Evolutionary conservation across 1,140 invertebrate species (phyloP).

Genomic region (Drosophila guanche): DNA sequence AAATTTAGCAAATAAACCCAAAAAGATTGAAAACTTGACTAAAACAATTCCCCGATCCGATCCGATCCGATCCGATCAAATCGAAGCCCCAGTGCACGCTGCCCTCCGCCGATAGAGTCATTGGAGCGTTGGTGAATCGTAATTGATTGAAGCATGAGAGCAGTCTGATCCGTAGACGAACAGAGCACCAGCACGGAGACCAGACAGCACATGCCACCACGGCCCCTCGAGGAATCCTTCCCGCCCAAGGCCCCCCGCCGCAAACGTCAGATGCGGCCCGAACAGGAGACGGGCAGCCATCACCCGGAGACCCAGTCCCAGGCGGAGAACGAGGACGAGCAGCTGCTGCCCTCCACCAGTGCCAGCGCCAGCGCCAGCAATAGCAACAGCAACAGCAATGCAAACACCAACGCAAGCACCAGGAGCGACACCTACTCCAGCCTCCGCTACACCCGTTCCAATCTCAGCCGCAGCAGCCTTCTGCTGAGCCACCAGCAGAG

Average conservation of each 20-base stretch:
- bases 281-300: conserved; percentile 8
- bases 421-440: conserved; percentile 45
- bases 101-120: too few species aligned
- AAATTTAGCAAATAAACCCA: conserved; percentile 39
- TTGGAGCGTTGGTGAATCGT: not conserved
- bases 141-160: too few species aligned
- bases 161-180: too few species aligned
- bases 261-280: conserved; percentile 15
- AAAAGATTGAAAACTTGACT: conserved; percentile 14
- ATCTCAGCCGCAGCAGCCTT: conserved; percentile 77
- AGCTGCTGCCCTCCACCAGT: conserved; percentile 35
- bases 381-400: too few species aligned
- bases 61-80: too few species aligned
- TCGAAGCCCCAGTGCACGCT: too few species aligned
- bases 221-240: conserved; percentile 30
- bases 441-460: conserved; percentile 70
- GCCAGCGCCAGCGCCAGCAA: conserved; percentile 16
- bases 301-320: conserved; percentile 12
- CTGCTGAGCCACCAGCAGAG: conserved; percentile 70
- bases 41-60: not conserved
- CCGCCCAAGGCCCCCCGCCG: conserved; percentile 60
- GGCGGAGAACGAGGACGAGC: conserved; percentile 39
- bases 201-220: conserved; percentile 58
- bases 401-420: conserved; percentile 16
- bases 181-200: too few species aligned